phyloP scores from a whole-genome alignment of 92 coral and sea anemone genomes.

The Metridium senile region DNA sequence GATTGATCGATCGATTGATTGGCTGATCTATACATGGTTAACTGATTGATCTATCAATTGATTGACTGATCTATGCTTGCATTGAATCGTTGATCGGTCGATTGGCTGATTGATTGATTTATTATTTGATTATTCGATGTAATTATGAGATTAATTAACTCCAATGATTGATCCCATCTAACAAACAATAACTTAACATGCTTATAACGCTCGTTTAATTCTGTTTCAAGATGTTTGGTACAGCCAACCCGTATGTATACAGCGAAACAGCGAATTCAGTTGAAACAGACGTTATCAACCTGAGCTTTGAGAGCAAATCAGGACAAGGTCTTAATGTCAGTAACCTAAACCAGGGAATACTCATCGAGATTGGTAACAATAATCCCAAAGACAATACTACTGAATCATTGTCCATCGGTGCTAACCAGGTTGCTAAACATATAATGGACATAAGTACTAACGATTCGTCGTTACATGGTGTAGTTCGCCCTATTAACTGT shows the following conservation, averaged over 20 bases:
- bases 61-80: neutral
- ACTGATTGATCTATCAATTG: no score
- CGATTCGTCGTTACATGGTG: constrained; percentile 69
- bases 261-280: constrained; percentile 57
- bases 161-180: no score
- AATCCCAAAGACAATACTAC: neutral
- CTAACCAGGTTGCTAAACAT: constrained; percentile 46
- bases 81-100: neutral
- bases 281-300: constrained; percentile 60
- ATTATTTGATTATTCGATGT: no score
- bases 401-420: constrained; percentile 3
- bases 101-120: no score
- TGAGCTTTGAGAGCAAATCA: constrained; percentile 55
- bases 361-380: constrained; percentile 61
- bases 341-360: constrained; percentile 48
- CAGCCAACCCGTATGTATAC: constrained; percentile 59
- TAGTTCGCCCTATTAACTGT: constrained; percentile 68
- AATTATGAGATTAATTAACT: no score
- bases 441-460: constrained; percentile 42
- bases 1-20: neutral
- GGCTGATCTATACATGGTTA: no score
- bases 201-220: no score
- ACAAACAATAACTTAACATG: no score
- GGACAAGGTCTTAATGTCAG: constrained; percentile 55
- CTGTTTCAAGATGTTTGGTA: constrained; percentile 20